Conservation (phyloP, 2,888 invertebrate species). For the Acrobasis suavella region DNA sequence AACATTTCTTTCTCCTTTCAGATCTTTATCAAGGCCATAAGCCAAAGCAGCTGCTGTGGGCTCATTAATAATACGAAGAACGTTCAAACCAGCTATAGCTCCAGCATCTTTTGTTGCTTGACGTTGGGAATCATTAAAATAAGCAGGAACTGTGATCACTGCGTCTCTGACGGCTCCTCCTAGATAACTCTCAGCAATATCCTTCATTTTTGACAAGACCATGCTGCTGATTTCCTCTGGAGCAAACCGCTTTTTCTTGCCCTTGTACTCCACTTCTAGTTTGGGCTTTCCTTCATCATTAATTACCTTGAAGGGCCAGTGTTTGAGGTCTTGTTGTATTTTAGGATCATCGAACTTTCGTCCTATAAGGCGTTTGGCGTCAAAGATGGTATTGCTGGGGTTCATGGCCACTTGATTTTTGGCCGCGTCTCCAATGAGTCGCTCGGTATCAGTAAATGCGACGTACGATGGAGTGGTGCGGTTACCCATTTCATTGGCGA, state of each 20-base stretch:
- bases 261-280: conserved; percentile 84
- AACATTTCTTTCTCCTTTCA: conserved; percentile 84
- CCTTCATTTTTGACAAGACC: conserved; percentile 81
- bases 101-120: conserved; percentile 93
- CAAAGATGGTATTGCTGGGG: conserved; percentile 89
- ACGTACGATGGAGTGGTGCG: conserved; percentile 88
- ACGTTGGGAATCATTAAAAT: conserved; percentile 88
- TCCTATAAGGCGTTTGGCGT: conserved; percentile 92
- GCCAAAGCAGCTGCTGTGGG: conserved; percentile 90
- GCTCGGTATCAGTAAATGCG: conserved; percentile 84
- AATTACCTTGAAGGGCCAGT: conserved; percentile 91
- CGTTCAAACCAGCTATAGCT: conserved; percentile 87
- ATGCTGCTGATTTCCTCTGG: conserved; percentile 89
- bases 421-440: conserved; percentile 86
- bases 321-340: conserved; percentile 89
- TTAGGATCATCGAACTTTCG: conserved; percentile 88
- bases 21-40: conserved; percentile 86
- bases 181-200: conserved; percentile 87
- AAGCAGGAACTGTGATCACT: conserved; percentile 91
- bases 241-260: conserved; percentile 83
- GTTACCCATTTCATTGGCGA: conserved; percentile 86
- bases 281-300: conserved; percentile 86
- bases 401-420: conserved; percentile 88
- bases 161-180: conserved; percentile 86
- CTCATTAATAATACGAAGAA: conserved; percentile 91